A percentile compares a stretch with the other conserved stretches of the same genome.
Evolutionary conservation across 2,113 vertebrate genomes (phyloP).

Genomic region (Gulo gulo): DNA sequence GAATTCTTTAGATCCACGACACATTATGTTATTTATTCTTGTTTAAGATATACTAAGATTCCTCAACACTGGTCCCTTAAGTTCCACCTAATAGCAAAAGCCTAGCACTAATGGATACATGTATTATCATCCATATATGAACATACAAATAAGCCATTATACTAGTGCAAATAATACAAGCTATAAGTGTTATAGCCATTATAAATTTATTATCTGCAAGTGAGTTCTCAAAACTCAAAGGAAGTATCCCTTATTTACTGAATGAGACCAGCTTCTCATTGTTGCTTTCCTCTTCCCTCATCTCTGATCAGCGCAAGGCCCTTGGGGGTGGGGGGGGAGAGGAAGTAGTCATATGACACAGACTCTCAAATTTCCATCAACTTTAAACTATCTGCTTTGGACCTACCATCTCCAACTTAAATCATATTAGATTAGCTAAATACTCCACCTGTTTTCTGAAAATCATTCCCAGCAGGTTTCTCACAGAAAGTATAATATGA

Average conservation of each 20-base stretch:
- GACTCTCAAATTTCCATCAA: neutral
- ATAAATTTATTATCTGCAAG: neutral
- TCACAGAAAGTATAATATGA: neutral
- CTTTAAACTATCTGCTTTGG: neutral
- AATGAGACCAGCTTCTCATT: neutral
- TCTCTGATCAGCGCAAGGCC: fast-evolving
- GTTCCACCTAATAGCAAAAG: neutral
- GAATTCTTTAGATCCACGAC: neutral
- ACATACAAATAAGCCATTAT: neutral
- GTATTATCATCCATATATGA: neutral
- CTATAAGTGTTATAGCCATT: neutral
- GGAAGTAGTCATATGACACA: neutral
- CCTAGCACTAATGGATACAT: neutral
- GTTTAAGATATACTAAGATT: neutral
- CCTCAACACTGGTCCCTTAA: neutral
- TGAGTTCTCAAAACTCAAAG: neutral
- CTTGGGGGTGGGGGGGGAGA: no score
- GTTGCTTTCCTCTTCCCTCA: neutral
- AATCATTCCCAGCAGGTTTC: neutral
- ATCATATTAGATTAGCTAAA: fast-evolving
- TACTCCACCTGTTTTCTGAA: neutral
- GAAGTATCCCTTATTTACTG: neutral
- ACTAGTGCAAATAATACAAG: neutral
- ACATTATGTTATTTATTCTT: neutral
- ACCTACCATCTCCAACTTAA: neutral